Base-by-base conservation (phyloP, 2,797 vertebrate species). In the Sebastes flavidus region DNA sequence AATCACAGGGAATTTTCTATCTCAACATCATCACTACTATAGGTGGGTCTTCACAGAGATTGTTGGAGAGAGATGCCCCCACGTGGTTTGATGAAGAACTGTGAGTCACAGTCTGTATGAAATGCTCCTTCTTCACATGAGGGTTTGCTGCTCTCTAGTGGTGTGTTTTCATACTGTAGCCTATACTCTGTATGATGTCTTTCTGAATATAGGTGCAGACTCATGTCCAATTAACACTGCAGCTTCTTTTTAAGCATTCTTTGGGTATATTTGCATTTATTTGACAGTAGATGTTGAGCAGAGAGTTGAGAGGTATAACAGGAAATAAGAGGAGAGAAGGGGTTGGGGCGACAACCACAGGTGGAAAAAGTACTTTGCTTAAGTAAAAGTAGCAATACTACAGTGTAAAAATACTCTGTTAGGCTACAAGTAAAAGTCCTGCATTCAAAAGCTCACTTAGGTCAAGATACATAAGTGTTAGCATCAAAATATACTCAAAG, bases 121-220 rank as follows among this genome's bases (percentile, higher is more conserved):
- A 25, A 8, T 14, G 2, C 6, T 25, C 49, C 16, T 6, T 68
- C 24, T 24, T 38, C 24, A 62, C 2, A 6, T 69, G 16, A 63
- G 30, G 67, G 52, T 90, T 70, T 88, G 82, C 83, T 90, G 82
- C 78, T 89, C 89, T 77, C 93, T 90, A 9, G 58, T 79, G 85
- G 88, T 69, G 4, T 46, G 0, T 38, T 67, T 38, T 14, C 38
- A 27, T 18, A 58, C 24, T 71, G 16, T 8, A 20, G 8, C 9
- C 14, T 54, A 22, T 29, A 3, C 16, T 13, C 3, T 46, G 7
- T 27, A 1, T 32, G 10, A 30, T 11, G 60, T 29, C 25, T 61
- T 29, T 65, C 27, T 52, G 8, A 20, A 42, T 29, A 18, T 7
- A 18, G 10, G 14, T 4, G 58, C 49, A 78, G 59, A 52, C 24